phyloP scores from a whole-genome alignment of 1,140 invertebrate genomes.

The Lasioglossum baleicum region DNA sequence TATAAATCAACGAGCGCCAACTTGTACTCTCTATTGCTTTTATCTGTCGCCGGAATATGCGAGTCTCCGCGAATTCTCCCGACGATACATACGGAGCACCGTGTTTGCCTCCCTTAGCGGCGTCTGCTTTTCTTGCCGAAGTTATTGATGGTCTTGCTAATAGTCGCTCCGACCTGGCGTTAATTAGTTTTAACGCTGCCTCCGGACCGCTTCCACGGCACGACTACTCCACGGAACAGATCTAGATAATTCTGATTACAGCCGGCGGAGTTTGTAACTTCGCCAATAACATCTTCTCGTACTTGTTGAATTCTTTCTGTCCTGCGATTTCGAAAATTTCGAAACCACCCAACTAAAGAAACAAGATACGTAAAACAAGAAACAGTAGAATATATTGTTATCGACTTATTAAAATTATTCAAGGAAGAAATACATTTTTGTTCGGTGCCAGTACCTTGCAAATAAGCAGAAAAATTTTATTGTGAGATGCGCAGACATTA shows the following conservation, averaged over 20 bases:
- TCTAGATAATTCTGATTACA: constrained; percentile 1
- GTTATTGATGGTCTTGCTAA: constrained; percentile 1
- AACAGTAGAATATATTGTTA: too few species aligned
- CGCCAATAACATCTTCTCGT: not conserved
- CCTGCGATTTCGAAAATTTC: too few species aligned
- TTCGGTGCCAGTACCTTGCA: too few species aligned
- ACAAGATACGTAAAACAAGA: too few species aligned
- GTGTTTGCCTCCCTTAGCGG: not conserved
- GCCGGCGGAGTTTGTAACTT: not conserved
- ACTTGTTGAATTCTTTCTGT: not conserved
- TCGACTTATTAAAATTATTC: too few species aligned
- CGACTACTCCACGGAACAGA: not conserved
- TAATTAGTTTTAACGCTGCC: not conserved
- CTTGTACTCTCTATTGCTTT: constrained; percentile 10
- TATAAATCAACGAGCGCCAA: constrained; percentile 8
- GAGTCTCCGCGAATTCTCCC: not conserved
- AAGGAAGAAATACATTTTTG: too few species aligned
- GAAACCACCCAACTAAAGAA: too few species aligned
- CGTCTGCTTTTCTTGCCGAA: not conserved
- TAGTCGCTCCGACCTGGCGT: not conserved
- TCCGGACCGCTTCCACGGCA: not conserved
- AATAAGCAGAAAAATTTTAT: too few species aligned
- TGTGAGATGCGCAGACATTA: too few species aligned
- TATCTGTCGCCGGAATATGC: not conserved
- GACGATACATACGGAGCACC: not conserved